Percentiles rank a stretch among this genome's conserved stretches.
Evolutionary conservation across 2,113 vertebrate species (phyloP).

Genomic region (Archocentrus centrarchus): DNA sequence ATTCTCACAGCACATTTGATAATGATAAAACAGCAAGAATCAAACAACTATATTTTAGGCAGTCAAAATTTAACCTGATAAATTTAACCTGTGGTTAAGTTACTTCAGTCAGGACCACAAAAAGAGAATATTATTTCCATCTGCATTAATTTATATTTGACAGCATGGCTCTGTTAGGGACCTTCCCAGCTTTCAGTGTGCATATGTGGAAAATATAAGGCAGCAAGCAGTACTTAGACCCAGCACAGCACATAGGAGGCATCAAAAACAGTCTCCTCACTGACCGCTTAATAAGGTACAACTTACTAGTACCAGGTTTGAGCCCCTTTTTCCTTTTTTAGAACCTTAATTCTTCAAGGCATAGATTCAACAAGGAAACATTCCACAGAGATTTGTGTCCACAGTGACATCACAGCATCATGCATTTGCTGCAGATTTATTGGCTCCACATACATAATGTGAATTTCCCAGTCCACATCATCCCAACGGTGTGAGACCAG

Average conservation of each 20-base stretch:
- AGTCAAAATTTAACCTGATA: background rate
- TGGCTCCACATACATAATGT: background rate
- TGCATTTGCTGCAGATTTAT: background rate
- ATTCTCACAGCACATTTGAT: background rate
- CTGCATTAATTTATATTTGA: background rate
- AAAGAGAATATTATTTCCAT: background rate
- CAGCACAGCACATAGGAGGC: background rate
- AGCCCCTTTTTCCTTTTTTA: background rate
- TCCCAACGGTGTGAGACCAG: background rate
- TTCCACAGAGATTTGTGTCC: background rate
- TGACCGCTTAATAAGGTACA: no score
- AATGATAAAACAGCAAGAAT: background rate
- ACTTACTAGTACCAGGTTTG: background rate
- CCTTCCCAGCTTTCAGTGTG: background rate
- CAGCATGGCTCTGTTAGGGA: background rate
- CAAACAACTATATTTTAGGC: background rate
- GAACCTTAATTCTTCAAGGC: background rate
- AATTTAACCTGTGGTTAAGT: conserved; percentile 1
- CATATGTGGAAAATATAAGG: background rate
- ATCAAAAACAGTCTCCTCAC: background rate
- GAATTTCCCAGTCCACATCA: background rate
- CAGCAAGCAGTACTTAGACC: background rate
- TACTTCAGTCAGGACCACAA: background rate
- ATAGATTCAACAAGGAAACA: background rate
- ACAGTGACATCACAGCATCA: background rate